Base-by-base conservation (phyloP, 2,113 vertebrate species). In the Ancistrus triradiatus region DNA sequence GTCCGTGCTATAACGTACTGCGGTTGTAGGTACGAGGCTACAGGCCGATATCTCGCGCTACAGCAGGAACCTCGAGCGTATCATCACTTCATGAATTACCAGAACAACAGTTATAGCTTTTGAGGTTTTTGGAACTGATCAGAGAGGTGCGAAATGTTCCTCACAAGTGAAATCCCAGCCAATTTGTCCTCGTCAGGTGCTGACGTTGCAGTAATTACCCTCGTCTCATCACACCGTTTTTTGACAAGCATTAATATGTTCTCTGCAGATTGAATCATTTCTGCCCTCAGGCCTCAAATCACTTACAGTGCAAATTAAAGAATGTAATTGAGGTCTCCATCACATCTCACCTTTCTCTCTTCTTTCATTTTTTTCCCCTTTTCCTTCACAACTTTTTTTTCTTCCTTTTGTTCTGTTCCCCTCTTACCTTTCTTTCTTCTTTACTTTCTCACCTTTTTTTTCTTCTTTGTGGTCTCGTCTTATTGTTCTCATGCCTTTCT, bases 231-330 rank as follows among this genome's bases (percentile, higher is more conserved):
- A 10, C 10, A 55, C 18, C 33, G 10, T 42, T 43, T 42, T 43
- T 25, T 67, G 72, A 74, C 67, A 67, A 18, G 38, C 47, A 13
- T 10, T 71, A 60, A 71, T 68, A 64, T 75, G 42, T 68, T 71
- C 68, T 71, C 64, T 71, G 60, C 55, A 68, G 68, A 71, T 75
- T 64, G 65, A 75, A 75, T 75, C 59, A 68, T 68, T 64, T 75
- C n/a, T 7, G 55, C 64, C 59, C 35, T 10, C 17, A n/a, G 49
- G 50, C 58, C 71, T 68, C 27, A 68, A 75, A 75, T 71, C 59
- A 68, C 42, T 69, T 71, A 49, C 38, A 53, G 31, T 21, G 19
- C 37, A 56, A 51, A 69, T 63, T 63, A 67, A 49, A 59, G 22
- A 7, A 27, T 48, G 35, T 40, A 66, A 71, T 59, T 52, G 28